Percentiles rank a stretch among this genome's conserved stretches.
Conservation (phyloP, 2,888 invertebrate genomes). For the Drosophila mimetica region DNA sequence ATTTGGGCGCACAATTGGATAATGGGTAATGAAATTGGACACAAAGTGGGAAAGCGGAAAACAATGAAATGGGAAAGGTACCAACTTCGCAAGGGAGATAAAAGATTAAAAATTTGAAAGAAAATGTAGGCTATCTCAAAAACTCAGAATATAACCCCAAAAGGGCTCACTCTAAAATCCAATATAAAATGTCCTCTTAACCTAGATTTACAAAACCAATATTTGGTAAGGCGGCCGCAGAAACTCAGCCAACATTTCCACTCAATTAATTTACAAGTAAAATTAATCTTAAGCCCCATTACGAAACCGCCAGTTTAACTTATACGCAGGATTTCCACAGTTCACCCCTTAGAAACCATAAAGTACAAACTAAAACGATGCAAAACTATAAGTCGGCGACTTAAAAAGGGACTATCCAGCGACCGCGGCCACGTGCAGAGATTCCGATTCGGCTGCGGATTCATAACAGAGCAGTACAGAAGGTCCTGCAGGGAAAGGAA, state of each 20-base stretch:
- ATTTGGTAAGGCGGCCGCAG: conserved; percentile 21
- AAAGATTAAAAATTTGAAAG: no score
- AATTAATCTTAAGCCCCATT: conserved; percentile 57
- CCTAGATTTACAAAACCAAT: conserved; percentile 23
- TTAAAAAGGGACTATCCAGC: conserved; percentile 50
- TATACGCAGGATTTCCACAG: conserved; percentile 44
- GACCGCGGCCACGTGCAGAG: conserved; percentile 25
- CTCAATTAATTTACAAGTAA: conserved; percentile 59
- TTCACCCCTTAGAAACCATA: conserved; percentile 11
- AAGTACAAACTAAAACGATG: conserved; percentile 43
- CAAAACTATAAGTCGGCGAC: conserved; percentile 66
- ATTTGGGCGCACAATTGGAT: background rate
- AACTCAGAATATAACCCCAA: background rate
- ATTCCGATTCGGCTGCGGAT: conserved; percentile 26
- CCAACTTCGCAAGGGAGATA: no score
- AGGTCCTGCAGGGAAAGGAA: conserved; percentile 17
- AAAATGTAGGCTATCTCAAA: no score
- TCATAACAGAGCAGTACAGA: conserved; percentile 15
- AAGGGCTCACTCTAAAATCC: no score
- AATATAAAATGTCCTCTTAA: background rate
- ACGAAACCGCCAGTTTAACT: conserved; percentile 49
- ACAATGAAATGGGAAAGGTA: background rate
- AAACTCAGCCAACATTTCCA: conserved; percentile 41
- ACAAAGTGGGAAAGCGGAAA: no score
- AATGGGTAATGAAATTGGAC: conserved; percentile 19